Evolutionary conservation across 2,888 invertebrate species (phyloP), one percentile per base, ranked within the genome.

Genomic region (Trissolcus japonicus): DNA sequence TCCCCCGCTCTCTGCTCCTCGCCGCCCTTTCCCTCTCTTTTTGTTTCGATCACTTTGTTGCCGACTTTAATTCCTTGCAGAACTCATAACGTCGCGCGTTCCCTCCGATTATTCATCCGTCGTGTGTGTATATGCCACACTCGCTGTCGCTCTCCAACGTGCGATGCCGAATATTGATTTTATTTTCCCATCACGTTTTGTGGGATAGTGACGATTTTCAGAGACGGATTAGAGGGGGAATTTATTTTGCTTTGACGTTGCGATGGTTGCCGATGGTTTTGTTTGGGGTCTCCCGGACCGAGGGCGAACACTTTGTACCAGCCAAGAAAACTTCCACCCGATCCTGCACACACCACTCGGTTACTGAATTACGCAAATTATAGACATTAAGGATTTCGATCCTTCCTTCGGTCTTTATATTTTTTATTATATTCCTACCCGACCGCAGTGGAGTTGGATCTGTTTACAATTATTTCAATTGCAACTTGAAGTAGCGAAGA

Each of bases 41-140:
- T 69, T 76, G 55, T 76, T 76, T 76, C 76, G 51, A 76, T 76
- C 61, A 76, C 69, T 71, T 76, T 76, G 76, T 69, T 76, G 76
- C 65, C 65, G 60, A 61, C 76, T 76, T 63, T 76, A 65, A 76
- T 61, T 69, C 63, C 65, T 55, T 46, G 41, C n/a, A 55, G 54
- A 57, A 50, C 61, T 55, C 53, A 59, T 69, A 69, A 66, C 63
- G 60, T 51, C 17, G 14, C 68, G 54, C 75, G 59, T 53, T 56
- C 46, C 63, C 54, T 69, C 63, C 53, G 65, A 69, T 63, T 68
- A 68, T 75, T 75, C 63, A 55, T 55, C 60, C 54, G 61, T 50
- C 61, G 46, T 56, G 40, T 59, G 16, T n/a, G 16, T 51, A 35
- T 35, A 35, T 35, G 35, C 35, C 35, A 35, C 35, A 35, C 35